Evolutionary conservation across 2,888 invertebrate species (phyloP).

Genomic region (Meganola albula): DNA sequence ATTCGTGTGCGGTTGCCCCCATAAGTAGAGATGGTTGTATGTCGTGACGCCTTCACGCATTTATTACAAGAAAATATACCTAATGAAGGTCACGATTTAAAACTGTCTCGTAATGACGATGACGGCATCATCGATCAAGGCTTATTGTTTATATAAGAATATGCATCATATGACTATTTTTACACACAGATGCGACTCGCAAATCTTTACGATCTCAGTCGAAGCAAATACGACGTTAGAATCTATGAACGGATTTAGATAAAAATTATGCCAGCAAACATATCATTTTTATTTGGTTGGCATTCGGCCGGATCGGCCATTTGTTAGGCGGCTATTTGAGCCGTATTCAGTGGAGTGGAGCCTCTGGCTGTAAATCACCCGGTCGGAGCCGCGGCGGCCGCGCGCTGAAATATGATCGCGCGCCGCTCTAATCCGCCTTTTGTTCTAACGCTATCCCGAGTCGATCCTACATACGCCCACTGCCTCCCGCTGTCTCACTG

Average conservation of each 20-base stretch:
- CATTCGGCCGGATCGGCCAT: constrained; percentile 34
- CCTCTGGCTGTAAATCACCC: constrained; percentile 37
- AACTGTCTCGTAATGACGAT: too few relatives aligned
- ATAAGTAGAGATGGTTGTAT: neutral
- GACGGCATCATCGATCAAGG: too few relatives aligned
- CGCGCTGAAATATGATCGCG: constrained; percentile 36
- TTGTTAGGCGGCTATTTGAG: constrained; percentile 40
- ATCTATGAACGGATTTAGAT: constrained; percentile 30
- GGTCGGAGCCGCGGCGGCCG: constrained; percentile 29
- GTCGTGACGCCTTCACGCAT: neutral
- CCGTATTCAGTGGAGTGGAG: constrained; percentile 34
- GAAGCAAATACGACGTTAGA: constrained; percentile 31
- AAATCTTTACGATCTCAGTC: constrained; percentile 31
- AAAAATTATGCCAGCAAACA: constrained; percentile 37
- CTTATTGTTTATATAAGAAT: constrained; percentile 24
- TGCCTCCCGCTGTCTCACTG: neutral
- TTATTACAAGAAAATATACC: constrained; percentile 20
- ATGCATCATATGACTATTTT: too few relatives aligned
- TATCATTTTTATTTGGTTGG: constrained; percentile 49
- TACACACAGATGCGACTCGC: too few relatives aligned
- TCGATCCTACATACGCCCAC: constrained; percentile 3
- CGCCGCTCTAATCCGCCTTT: constrained; percentile 33
- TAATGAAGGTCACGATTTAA: too few relatives aligned
- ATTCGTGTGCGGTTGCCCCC: too few relatives aligned
- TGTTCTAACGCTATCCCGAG: constrained; percentile 23